Conservation (phyloP, 1,140 invertebrate species). For the Drosophila leontia region DNA sequence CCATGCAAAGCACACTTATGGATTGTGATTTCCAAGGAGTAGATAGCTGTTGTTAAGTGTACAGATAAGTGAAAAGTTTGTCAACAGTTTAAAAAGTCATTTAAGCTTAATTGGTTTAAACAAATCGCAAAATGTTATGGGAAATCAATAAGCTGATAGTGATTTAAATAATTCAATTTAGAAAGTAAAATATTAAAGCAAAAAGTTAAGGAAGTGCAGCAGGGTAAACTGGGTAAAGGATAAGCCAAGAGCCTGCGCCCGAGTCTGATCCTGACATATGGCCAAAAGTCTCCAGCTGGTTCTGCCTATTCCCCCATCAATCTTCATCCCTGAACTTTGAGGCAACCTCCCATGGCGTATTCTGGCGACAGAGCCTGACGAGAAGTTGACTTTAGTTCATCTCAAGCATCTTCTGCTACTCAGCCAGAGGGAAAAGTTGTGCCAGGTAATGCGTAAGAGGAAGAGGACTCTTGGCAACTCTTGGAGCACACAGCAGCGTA, state of each 20-base stretch:
- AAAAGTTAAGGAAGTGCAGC: not conserved
- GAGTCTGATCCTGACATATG: slow-evolving; percentile 4
- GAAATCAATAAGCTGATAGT: no score
- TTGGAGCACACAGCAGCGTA: slow-evolving; percentile 8
- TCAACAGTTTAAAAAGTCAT: slow-evolving; percentile 9
- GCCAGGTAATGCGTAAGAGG: slow-evolving; percentile 8
- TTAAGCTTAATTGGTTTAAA: slow-evolving; percentile 8
- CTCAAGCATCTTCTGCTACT: not conserved
- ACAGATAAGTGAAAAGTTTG: slow-evolving; percentile 5
- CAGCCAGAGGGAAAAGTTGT: slow-evolving; percentile 29
- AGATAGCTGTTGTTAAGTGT: not conserved
- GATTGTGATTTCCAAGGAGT: slow-evolving; percentile 2
- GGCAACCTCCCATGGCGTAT: slow-evolving; percentile 9
- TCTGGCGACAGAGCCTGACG: slow-evolving; percentile 23
- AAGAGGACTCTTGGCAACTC: not conserved
- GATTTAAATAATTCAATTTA: not conserved
- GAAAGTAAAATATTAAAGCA: not conserved
- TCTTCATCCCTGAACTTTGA: slow-evolving; percentile 29
- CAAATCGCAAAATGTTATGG: not conserved
- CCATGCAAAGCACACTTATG: slow-evolving; percentile 11
- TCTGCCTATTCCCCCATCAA: slow-evolving; percentile 10
- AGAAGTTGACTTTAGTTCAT: slow-evolving; percentile 17
- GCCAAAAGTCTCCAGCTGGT: slow-evolving; percentile 15
- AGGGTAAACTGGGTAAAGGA: no score
- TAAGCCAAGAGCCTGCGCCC: not conserved